Percentiles rank a stretch among this genome's conserved stretches.
phyloP scores from a whole-genome alignment of 2,113 vertebrate genomes.

The Corythoichthys intestinalis region DNA sequence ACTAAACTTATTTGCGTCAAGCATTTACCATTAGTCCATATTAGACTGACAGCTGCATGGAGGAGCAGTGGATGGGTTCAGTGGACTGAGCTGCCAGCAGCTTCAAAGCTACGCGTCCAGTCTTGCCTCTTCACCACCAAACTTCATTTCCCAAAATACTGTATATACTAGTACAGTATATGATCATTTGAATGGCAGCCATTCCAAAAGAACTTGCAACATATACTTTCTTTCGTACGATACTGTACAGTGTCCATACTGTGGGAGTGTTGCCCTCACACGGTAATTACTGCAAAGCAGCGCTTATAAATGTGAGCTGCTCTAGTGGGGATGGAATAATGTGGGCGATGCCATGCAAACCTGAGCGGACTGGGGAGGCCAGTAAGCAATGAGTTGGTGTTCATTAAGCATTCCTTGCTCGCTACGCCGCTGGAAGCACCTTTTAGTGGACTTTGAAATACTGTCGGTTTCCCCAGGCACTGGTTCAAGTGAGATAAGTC shows the following conservation, averaged over 20 bases:
- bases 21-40: conserved; percentile 57
- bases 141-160: conserved; percentile 54
- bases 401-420: conserved; percentile 39
- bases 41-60: conserved; percentile 64
- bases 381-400: conserved; percentile 40
- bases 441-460: conserved; percentile 50
- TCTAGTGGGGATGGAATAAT: background rate
- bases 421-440: conserved; percentile 35
- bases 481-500: conserved; percentile 52
- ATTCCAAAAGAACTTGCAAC: conserved; percentile 27
- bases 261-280: conserved; percentile 16
- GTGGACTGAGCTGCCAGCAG: background rate
- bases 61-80: conserved; percentile 60
- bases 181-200: conserved; percentile 43
- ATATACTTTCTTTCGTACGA: conserved; percentile 27
- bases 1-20: conserved; percentile 51
- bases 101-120: conserved; percentile 57
- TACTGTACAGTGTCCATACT: conserved; percentile 23
- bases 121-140: conserved; percentile 30
- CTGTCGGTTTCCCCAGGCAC: conserved; percentile 37
- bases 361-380: conserved; percentile 17
- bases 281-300: conserved; percentile 21
- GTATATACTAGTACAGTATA: conserved; percentile 24
- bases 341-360: conserved; percentile 21
- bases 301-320: background rate